Evolutionary conservation across 2,113 vertebrate genomes (phyloP).

Genomic region (Erythrolamprus reginae): DNA sequence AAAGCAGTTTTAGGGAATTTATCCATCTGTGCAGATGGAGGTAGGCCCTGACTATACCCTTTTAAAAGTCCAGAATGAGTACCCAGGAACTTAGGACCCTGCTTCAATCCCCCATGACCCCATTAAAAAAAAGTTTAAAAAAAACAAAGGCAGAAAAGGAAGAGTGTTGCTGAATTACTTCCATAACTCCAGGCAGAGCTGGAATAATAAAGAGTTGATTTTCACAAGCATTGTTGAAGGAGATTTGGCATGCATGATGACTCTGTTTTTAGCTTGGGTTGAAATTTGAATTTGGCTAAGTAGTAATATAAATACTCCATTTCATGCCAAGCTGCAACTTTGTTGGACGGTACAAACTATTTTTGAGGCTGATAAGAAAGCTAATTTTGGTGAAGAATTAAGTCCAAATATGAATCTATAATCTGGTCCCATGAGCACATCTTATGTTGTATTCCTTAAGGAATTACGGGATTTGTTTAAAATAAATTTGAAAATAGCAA

Average conservation of each 20-base stretch:
- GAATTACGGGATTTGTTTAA: neutral
- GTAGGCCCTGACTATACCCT: neutral
- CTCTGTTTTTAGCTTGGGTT: neutral
- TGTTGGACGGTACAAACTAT: neutral
- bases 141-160: neutral
- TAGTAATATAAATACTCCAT: neutral
- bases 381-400: neutral
- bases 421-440: neutral
- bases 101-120: neutral
- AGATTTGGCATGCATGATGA: neutral
- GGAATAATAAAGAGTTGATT: neutral
- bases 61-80: neutral
- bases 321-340: neutral
- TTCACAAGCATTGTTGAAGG: slow-evolving; percentile 2
- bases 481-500: neutral
- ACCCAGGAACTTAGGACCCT: neutral
- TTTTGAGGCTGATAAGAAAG: neutral
- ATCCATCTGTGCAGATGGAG: neutral
- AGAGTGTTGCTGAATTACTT: neutral
- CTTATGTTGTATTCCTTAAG: neutral
- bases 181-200: neutral
- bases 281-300: slow-evolving; percentile 1
- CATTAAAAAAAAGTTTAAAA: neutral
- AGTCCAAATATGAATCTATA: neutral
- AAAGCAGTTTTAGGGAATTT: slow-evolving; percentile 14